These are phyloP conservation scores for Cyphomyrus plagiostoma DNA, from an alignment of 2,113 vertebrate genomes.

Conservation along the genomic window DNA sequence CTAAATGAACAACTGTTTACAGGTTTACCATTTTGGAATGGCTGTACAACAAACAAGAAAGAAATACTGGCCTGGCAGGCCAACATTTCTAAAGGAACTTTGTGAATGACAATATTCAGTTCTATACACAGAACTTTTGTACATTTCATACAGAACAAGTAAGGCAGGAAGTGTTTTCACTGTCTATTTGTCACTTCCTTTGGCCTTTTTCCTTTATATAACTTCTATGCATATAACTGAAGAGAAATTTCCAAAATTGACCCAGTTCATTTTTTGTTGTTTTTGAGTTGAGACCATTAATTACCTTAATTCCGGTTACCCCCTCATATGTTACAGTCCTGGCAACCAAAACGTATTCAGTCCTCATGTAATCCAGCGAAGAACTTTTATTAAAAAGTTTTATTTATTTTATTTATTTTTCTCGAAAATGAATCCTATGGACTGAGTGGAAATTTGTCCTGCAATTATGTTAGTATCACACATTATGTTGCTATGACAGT, in stretches of 20 bases:
- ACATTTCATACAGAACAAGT: neutral
- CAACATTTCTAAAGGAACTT: neutral
- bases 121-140: neutral
- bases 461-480: neutral
- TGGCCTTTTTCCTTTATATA: neutral
- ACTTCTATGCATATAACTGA: neutral
- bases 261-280: neutral
- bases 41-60: neutral
- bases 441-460: neutral
- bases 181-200: neutral
- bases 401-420: neutral
- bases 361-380: neutral
- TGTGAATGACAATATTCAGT: neutral
- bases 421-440: neutral
- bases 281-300: neutral
- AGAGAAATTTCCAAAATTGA: neutral
- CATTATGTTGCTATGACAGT: neutral
- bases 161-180: neutral
- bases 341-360: neutral
- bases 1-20: neutral
- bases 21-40: neutral
- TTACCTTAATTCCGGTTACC: neutral
- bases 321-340: neutral
- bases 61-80: neutral
- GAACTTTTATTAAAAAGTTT: neutral